Conservation (phyloP, 2,888 invertebrate species). For the Leptinotarsa rubiginosa region DNA sequence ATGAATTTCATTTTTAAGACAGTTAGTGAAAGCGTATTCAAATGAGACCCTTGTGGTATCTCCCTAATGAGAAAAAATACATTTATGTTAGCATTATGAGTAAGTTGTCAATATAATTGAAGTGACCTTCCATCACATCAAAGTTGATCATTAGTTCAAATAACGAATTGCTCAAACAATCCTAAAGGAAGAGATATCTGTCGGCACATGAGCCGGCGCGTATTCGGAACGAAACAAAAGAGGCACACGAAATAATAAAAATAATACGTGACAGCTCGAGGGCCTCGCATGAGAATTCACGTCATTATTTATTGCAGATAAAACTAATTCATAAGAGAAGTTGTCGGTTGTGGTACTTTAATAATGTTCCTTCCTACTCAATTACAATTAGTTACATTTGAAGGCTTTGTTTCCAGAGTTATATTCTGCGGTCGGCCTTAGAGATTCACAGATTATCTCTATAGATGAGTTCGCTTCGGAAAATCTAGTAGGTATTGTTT, state of each 20-base stretch:
- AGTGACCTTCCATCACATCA: neutral
- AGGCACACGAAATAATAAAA: constrained; percentile 53
- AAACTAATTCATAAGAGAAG: constrained; percentile 58
- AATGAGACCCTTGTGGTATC: no score
- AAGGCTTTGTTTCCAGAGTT: constrained; percentile 41
- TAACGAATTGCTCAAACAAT: neutral
- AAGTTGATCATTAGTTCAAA: neutral
- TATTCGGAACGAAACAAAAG: constrained; percentile 57
- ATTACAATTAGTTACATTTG: constrained; percentile 48
- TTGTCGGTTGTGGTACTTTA: constrained; percentile 46
- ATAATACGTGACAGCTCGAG: constrained; percentile 59
- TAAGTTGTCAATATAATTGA: no score
- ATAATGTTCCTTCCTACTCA: constrained; percentile 49
- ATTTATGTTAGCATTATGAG: no score
- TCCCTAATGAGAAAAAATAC: no score
- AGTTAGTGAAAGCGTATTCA: no score
- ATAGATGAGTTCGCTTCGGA: constrained; percentile 23
- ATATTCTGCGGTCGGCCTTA: constrained; percentile 24
- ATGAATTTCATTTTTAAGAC: no score
- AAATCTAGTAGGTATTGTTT: constrained; percentile 31
- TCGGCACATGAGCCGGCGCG: constrained; percentile 51
- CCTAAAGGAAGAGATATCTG: constrained; percentile 30
- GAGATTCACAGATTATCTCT: constrained; percentile 36
- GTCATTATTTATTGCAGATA: constrained; percentile 62
- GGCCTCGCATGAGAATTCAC: constrained; percentile 59